phyloP scores from a whole-genome alignment of 2,888 invertebrate genomes.

The Odontomyia ornata region DNA sequence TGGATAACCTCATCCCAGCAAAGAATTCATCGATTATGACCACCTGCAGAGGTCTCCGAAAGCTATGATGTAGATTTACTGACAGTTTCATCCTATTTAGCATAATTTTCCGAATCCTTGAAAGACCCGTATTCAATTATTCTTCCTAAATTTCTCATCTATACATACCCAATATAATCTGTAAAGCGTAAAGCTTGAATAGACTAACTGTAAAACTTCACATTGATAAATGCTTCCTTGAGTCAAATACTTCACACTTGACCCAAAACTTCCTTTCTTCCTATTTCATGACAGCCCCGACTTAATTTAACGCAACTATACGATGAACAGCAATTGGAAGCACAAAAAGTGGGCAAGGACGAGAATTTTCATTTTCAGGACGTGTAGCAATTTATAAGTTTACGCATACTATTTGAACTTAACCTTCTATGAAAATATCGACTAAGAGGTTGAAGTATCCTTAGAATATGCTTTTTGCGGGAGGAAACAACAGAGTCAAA shows the following conservation, averaged over 20 bases:
- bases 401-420: background rate
- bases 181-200: background rate
- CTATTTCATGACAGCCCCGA: background rate
- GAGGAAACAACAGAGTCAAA: too few species aligned
- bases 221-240: slow-evolving; percentile 6
- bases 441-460: background rate
- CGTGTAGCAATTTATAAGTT: background rate
- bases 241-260: background rate
- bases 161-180: background rate
- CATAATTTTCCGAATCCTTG: too few species aligned
- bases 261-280: background rate
- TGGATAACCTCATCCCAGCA: too few species aligned
- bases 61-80: too few species aligned
- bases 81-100: too few species aligned
- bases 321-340: background rate
- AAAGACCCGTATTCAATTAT: too few species aligned
- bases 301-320: background rate
- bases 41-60: too few species aligned
- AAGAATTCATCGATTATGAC: too few species aligned
- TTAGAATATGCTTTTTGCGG: too few species aligned
- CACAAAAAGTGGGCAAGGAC: background rate
- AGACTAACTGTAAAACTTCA: background rate
- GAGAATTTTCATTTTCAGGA: background rate
- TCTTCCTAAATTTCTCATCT: background rate
- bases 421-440: background rate